Base-by-base conservation (phyloP, 2,113 vertebrate genomes). In the Bombycilla garrulus region DNA sequence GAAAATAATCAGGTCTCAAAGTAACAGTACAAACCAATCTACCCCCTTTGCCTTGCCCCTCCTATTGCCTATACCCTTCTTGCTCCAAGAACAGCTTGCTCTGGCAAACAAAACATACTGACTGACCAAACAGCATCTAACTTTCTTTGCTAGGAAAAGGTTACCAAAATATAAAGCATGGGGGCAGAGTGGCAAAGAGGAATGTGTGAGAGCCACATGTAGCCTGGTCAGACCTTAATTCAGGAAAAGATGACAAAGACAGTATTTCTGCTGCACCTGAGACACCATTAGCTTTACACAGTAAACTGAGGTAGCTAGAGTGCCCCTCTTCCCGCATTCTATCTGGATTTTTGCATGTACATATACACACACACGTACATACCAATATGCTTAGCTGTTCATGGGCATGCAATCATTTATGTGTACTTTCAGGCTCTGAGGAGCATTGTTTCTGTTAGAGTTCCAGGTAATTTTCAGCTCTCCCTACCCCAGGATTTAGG, bases 351-450 rank as follows among this genome's bases (percentile, higher is more conserved):
- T 48, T 81, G 47, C 17, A 25, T 15, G 7, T 23, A 11, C 4
- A 1, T 29, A 6, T 54, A 47, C 11, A 15, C 11, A 51, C 20
- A 29, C 2, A 6, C 0, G 4, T 20, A 70, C 12, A 28, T 10
- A 47, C 20, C 36, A 44, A 36, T n/a, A 20, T 9, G 25, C 1
- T 0, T 45, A n/a, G 23, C 60, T 70, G 29, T 72, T 36, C 51
- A 23, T 12, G 10, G 22, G 28, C 5, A 67, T n/a, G 65, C 15
- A 62, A 14, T 45, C 17, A 44, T 67, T 76, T 54, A 10, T 15
- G 28, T 11, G 12, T 56, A 70, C 47, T 40, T 79, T 36, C 51
- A 90, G 57, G 24, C 25, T 81, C 45, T 57, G 50, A 17, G 66
- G 2, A 77, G 12, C 71, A 90, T 15, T 36, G 44, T 65, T 77